phyloP scores from a whole-genome alignment of 2,113 vertebrate species.

The Cricetomys ansorgei region DNA sequence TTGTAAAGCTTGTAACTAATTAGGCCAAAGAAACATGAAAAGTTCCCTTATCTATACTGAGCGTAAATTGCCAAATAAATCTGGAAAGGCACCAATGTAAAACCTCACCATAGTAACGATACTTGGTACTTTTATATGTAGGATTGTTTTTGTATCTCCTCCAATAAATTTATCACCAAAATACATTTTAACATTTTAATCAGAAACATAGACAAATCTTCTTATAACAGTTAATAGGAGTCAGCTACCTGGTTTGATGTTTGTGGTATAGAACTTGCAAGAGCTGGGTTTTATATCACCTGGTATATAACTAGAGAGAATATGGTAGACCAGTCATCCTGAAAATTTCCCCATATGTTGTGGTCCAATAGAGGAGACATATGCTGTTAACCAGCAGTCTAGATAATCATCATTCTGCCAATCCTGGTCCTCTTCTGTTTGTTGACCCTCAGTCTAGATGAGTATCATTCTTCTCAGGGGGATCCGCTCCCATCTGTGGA shows the following conservation, averaged over 20 bases:
- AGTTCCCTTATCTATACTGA: neutral
- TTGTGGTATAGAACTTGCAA: neutral
- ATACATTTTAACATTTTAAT: neutral
- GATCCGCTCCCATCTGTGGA: neutral
- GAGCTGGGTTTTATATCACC: neutral
- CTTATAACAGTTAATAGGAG: neutral
- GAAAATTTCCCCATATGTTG: neutral
- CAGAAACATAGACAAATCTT: neutral
- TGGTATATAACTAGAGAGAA: neutral
- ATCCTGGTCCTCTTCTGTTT: neutral
- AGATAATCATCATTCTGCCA: neutral
- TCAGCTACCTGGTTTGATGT: neutral
- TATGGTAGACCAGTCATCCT: neutral
- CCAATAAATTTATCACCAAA: constrained; percentile 16
- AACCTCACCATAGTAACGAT: constrained; percentile 36
- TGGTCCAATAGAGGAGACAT: neutral
- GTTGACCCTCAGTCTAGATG: neutral
- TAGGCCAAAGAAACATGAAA: constrained; percentile 30
- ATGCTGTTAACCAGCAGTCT: neutral
- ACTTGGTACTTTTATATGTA: constrained; percentile 39
- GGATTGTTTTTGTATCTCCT: neutral
- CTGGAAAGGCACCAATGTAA: neutral
- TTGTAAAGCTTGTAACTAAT: neutral
- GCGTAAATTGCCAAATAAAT: neutral
- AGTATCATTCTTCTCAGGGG: neutral